Percentiles rank a stretch among this genome's conserved stretches.
phyloP scores from a whole-genome alignment of 2,797 vertebrate species.

The Sarcophilus harrisii region DNA sequence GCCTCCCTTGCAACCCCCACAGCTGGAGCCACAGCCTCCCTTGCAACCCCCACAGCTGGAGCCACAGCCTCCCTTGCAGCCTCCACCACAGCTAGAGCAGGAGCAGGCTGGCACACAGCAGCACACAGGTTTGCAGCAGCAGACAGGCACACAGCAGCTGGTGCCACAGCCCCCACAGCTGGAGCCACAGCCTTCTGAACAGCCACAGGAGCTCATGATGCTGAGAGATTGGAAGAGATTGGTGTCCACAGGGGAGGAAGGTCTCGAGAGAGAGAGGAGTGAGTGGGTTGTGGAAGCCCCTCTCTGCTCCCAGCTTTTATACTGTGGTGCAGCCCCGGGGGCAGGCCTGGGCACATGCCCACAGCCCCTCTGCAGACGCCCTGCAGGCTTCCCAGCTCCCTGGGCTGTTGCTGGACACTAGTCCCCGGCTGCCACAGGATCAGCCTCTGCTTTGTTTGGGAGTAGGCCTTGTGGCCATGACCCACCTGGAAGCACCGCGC shows the following conservation, averaged over 20 bases:
- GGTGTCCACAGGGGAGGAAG: not conserved
- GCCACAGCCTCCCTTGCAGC: not conserved
- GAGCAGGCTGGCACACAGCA: too few species aligned
- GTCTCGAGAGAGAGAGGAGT: not conserved
- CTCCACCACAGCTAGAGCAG: not conserved
- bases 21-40: not conserved
- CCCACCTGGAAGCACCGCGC: too few species aligned
- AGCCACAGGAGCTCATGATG: too few species aligned
- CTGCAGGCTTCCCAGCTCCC: too few species aligned
- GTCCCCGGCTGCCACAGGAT: too few species aligned
- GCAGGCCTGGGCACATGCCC: not conserved
- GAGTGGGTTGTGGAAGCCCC: not conserved
- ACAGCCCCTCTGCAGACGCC: too few species aligned
- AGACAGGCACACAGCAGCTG: constrained; percentile 1
- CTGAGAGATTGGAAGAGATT: not conserved
- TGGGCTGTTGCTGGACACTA: not conserved
- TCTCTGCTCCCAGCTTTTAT: not conserved
- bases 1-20: not conserved
- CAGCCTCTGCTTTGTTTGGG: too few species aligned
- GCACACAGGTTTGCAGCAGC: not conserved
- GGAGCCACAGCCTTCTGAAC: too few species aligned
- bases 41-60: not conserved
- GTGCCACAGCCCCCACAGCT: too few species aligned
- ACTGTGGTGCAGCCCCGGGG: not conserved
- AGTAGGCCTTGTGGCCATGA: too few species aligned